These are phyloP conservation scores for Centropus unirufus DNA, from an alignment of 2,113 vertebrate genomes.

Conservation along the genomic window DNA sequence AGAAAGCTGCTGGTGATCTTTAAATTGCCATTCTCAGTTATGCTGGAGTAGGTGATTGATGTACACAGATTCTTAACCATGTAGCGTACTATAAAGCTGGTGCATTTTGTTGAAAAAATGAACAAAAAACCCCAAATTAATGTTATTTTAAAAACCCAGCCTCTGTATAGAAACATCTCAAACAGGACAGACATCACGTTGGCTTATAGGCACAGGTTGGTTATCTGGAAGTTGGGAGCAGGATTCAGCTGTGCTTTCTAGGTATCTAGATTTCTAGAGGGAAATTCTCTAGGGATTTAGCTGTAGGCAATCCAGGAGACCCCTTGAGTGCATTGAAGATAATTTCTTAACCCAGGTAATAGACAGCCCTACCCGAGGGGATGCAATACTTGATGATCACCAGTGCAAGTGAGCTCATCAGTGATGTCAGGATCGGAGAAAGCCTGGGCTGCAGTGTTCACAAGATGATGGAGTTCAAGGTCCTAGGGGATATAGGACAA, in stretches of 20 bases:
- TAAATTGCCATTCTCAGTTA: background rate
- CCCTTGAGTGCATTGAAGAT: too few species aligned
- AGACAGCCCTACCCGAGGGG: too few species aligned
- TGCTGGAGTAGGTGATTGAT: background rate
- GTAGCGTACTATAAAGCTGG: background rate
- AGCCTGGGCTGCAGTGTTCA: too few species aligned
- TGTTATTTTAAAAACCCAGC: background rate
- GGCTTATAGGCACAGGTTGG: background rate
- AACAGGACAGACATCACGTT: background rate
- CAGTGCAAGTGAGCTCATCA: too few species aligned
- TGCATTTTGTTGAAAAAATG: background rate
- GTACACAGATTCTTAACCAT: background rate
- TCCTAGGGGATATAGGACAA: too few species aligned
- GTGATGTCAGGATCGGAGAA: too few species aligned
- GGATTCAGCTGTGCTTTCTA: background rate
- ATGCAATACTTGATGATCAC: too few species aligned
- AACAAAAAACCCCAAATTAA: background rate
- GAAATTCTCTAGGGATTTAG: too few species aligned
- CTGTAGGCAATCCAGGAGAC: too few species aligned
- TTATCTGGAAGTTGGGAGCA: background rate
- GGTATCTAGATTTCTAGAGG: background rate
- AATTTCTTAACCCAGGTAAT: too few species aligned
- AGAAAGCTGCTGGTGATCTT: background rate
- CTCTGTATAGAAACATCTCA: background rate
- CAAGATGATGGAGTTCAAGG: too few species aligned